A percentile compares a stretch with the other conserved stretches of the same genome.
These are phyloP conservation scores for Subanguina moxae DNA, from an alignment of 1,140 invertebrate genomes.

Conservation along the genomic window DNA sequence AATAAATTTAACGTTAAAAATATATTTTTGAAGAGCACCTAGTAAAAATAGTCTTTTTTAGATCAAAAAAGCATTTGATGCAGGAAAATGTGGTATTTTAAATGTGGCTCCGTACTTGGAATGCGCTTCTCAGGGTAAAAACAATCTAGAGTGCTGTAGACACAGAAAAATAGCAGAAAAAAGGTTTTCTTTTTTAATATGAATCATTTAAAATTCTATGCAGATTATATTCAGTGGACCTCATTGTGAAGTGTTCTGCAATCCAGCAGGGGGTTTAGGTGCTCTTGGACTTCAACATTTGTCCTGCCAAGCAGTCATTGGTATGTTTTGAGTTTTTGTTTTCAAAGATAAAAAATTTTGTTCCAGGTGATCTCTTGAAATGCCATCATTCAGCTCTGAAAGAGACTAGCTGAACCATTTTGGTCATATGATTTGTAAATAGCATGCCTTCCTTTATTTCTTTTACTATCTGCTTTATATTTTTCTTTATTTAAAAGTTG, in stretches of 20 bases:
- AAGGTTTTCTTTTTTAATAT: constrained; percentile 17
- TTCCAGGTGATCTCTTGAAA: constrained; percentile 28
- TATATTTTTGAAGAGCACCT: too few species aligned
- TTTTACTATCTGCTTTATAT: too few species aligned
- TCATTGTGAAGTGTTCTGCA: constrained; percentile 45
- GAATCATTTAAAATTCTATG: constrained; percentile 9
- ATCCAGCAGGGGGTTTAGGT: constrained; percentile 36
- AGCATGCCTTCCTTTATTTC: too few species aligned
- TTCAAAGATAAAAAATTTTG: too few species aligned
- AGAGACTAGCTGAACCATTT: not conserved
- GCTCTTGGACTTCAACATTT: constrained; percentile 40
- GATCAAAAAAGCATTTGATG: constrained; percentile 45
- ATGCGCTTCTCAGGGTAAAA: constrained; percentile 42
- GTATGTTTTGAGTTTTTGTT: not conserved
- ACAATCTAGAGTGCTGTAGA: constrained; percentile 37
- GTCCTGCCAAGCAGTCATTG: constrained; percentile 38
- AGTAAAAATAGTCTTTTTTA: constrained; percentile 13
- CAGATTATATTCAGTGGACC: constrained; percentile 35
- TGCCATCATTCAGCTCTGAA: constrained; percentile 43
- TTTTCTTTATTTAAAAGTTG: too few species aligned
- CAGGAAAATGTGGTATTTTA: constrained; percentile 42
- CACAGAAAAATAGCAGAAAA: constrained; percentile 31
- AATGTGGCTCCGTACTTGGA: constrained; percentile 47
- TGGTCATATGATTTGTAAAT: not conserved
- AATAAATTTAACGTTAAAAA: too few species aligned